Evolutionary conservation across 1,140 invertebrate genomes (phyloP).

Genomic region (Pomphorhynchus laevis): DNA sequence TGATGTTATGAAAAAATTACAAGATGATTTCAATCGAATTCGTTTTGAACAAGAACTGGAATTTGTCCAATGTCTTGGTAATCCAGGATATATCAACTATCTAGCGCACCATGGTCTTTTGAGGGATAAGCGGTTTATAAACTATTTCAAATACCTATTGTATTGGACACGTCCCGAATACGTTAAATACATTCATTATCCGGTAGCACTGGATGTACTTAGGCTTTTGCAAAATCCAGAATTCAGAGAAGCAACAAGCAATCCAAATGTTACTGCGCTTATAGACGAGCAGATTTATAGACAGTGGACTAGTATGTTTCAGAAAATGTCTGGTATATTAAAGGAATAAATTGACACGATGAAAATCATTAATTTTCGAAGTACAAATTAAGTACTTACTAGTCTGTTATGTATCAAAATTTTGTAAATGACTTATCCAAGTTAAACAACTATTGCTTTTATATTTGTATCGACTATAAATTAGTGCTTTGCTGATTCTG

Average conservation of each 20-base stretch:
- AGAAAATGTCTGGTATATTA: too few relatives aligned
- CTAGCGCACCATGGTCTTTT: slow-evolving; percentile 5
- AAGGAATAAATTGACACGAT: too few relatives aligned
- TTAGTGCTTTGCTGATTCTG: too few relatives aligned
- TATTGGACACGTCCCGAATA: slow-evolving; percentile 9
- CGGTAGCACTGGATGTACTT: slow-evolving; percentile 6
- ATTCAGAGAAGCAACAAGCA: slow-evolving; percentile 1
- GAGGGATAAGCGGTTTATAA: slow-evolving; percentile 6
- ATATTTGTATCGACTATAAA: too few relatives aligned
- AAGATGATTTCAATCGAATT: too few relatives aligned
- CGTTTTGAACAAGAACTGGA: slow-evolving; percentile 8
- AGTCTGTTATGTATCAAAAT: too few relatives aligned
- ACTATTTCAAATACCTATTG: slow-evolving; percentile 9
- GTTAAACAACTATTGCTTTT: too few relatives aligned
- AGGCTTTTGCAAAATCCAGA: slow-evolving; percentile 4
- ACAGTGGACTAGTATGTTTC: too few relatives aligned
- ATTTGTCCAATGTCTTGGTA: slow-evolving; percentile 9
- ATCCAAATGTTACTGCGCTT: slow-evolving; percentile 3
- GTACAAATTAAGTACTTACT: too few relatives aligned
- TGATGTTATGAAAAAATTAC: too few relatives aligned
- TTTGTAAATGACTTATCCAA: too few relatives aligned
- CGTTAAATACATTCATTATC: slow-evolving; percentile 8
- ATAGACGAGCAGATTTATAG: slow-evolving; percentile 8
- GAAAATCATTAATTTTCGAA: too few relatives aligned
- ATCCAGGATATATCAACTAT: slow-evolving; percentile 9